Evolutionary conservation across 2,888 invertebrate species (phyloP), one percentile per base, ranked within the genome.

Genomic region (Achlya flavicornis): DNA sequence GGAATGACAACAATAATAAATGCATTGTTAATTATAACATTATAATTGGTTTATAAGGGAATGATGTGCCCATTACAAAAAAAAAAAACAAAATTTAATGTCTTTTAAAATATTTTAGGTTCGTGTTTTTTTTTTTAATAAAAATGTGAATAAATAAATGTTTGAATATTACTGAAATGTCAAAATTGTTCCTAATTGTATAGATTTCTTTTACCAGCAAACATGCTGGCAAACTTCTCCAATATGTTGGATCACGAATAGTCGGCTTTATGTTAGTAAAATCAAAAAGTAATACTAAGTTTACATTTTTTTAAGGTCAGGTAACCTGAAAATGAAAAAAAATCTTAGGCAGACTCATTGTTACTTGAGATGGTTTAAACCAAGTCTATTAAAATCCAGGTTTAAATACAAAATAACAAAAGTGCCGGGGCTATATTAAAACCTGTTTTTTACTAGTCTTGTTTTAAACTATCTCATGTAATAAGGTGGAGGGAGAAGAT

Each of bases 1-100:
- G 53, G 53, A 53, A 53, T 53, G 53, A 53, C 53, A 53, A 19
- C 19, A 53, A 19, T 41, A 19, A 53, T 53, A 53, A 53, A 53
- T 53, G 53, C 53, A 19, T 53, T 19, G 53, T 19, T 53, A 53
- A 53, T 53, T 10, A 53, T 53, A 19, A n/a, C 5, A 48, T 16
- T 48, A 8, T 43, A 46, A n/a, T 46, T 48, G 16, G n/a, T 48
- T 48, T 48, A 48, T 41, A 12, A 7, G 41, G 41, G 6, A 38
- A 38, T 38, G 8, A 8, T 38, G 3, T n/a, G 4, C 43, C 14
- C 43, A 14, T 14, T 46, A 46, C 14, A 46, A 46, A 46, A 41
- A 41, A 10, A 35, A 35, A 35, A 35, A 6, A 35, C 5, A 11
- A 43, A 43, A 43, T 12, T 8, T 43, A 12, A 16, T 14, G 53